Evolutionary conservation across 1,140 invertebrate genomes (phyloP).

Genomic region (Euwallacea similis): DNA sequence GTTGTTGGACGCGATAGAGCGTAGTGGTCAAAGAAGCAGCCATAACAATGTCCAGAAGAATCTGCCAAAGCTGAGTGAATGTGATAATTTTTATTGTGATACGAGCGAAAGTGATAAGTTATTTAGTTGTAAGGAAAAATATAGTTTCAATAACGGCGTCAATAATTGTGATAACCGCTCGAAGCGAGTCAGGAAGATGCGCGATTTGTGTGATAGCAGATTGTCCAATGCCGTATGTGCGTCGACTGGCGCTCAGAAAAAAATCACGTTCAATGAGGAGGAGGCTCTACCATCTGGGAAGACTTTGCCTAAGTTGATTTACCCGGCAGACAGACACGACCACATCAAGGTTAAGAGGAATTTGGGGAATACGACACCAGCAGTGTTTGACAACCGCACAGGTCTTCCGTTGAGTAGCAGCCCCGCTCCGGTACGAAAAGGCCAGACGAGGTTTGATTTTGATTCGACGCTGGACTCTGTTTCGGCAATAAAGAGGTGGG

Average conservation of each 20-base stretch:
- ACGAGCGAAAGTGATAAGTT: conserved; percentile 50
- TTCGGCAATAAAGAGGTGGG: conserved; percentile 80
- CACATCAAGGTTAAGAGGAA: conserved; percentile 57
- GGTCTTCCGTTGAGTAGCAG: conserved; percentile 85
- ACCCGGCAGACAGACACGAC: neutral
- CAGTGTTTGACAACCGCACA: conserved; percentile 83
- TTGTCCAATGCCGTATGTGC: conserved; percentile 1
- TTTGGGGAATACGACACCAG: conserved; percentile 76
- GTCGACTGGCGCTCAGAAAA: conserved; percentile 37
- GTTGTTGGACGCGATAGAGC: conserved; percentile 58
- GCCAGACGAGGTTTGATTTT: conserved; percentile 80
- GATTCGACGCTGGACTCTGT: conserved; percentile 80
- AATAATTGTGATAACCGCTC: conserved; percentile 49
- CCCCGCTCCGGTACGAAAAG: conserved; percentile 78
- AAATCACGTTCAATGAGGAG: conserved; percentile 43
- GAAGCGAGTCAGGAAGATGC: conserved; percentile 36
- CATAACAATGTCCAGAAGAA: conserved; percentile 12
- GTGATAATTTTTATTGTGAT: conserved; percentile 51
- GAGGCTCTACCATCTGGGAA: neutral
- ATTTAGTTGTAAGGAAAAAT: conserved; percentile 48
- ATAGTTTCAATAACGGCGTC: conserved; percentile 44
- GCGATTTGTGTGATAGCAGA: neutral
- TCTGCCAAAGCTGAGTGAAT: conserved; percentile 39
- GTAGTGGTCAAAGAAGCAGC: conserved; percentile 44
- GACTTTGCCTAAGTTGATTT: neutral